Base-by-base conservation (phyloP, 2,888 invertebrate genomes). In the Mesorhabditis belari region DNA sequence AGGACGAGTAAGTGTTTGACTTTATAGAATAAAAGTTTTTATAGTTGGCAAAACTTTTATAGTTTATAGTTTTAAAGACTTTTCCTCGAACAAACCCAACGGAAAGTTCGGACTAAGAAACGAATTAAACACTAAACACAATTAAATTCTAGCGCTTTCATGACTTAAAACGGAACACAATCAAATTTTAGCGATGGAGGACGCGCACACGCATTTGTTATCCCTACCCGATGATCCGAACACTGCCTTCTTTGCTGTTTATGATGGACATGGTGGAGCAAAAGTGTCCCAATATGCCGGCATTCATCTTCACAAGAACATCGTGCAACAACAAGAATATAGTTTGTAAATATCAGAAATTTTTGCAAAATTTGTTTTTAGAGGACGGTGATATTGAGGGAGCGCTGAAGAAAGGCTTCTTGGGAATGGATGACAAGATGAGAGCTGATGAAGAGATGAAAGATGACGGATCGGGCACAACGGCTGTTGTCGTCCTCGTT, bases 121-220 rank as follows among this genome's bases (percentile, higher is more conserved):
- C n/a, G n/a, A n/a, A n/a, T n/a, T n/a, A n/a, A n/a, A n/a, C n/a
- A n/a, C n/a, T n/a, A n/a, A n/a, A n/a, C n/a, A n/a, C n/a, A n/a
- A n/a, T n/a, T n/a, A n/a, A n/a, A n/a, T n/a, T n/a, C n/a, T n/a
- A 12, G 17, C 17, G 35, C 35, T 9, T 12, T 35, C 35, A 35
- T 50, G 51, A 50, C 17, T 50, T 23, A 19, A 50, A n/a, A 50
- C 0, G 44, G 12, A 17, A 1, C 12, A 35, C n/a, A 35, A 17
- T 35, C 12, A 35, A n/a, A 12, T 35, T 73, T 19, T 65, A 85
- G 85, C 83, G 71, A 98, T 99, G 98, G 98, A 98, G 85, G 98
- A 98, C 84, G 91, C 93, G 0, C 98, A 99, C 82, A 93, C 94
- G 55, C 93, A 95, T 79, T 89, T 98, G 73, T 84, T 98, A 19